Evolutionary conservation across 1,140 invertebrate genomes (phyloP).

Genomic region (Drosophila lini): DNA sequence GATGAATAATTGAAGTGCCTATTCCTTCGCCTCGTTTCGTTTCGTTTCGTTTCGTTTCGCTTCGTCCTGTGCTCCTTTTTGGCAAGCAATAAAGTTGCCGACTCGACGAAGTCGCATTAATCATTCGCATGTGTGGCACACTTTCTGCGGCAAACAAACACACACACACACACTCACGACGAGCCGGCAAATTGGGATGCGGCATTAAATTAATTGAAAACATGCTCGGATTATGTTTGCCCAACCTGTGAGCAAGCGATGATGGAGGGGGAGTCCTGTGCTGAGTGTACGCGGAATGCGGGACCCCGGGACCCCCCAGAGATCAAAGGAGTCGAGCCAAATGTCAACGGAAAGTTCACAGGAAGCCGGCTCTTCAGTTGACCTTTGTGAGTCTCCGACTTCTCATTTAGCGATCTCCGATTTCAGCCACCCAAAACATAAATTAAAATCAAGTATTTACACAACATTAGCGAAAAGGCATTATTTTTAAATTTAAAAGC

Average conservation of each 20-base stretch:
- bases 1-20: conserved; percentile 49
- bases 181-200: conserved; percentile 55
- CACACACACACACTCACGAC: conserved; percentile 7
- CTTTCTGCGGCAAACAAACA: conserved; percentile 49
- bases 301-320: not conserved
- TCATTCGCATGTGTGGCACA: conserved; percentile 69
- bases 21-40: conserved; percentile 2
- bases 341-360: conserved; percentile 34
- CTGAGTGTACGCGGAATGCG: not conserved
- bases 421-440: not conserved
- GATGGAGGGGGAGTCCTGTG: too few relatives aligned
- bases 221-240: conserved; percentile 72
- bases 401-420: not conserved
- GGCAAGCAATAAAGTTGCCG: conserved; percentile 68
- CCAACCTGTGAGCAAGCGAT: conserved; percentile 49
- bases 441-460: not conserved
- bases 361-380: conserved; percentile 7
- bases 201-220: conserved; percentile 78
- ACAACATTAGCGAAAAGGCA: not conserved
- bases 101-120: conserved; percentile 68
- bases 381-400: conserved; percentile 11
- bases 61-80: not conserved
- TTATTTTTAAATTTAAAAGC: not conserved
- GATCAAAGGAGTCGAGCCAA: conserved; percentile 32
- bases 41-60: too few relatives aligned